Evolutionary conservation across 2,797 vertebrate species (phyloP).

Genomic region (Leucoraja ocellata): DNA sequence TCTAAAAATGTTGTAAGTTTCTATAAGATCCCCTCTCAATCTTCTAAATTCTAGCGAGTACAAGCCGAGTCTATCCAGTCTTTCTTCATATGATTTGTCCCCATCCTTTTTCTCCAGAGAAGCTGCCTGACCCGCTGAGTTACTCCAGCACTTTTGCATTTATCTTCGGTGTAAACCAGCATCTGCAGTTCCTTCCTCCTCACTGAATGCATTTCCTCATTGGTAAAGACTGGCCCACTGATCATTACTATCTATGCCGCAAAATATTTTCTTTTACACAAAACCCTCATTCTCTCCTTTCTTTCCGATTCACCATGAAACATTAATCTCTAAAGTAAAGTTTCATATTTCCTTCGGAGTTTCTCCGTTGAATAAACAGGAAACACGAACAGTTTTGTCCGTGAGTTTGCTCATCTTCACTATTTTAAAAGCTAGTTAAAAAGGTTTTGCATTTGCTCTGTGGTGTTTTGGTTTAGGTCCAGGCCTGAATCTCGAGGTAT

Average conservation of each 20-base stretch:
- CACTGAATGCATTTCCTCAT: background rate
- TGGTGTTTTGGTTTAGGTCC: background rate
- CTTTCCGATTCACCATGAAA: background rate
- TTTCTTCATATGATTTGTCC: too few relatives aligned
- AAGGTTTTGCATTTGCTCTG: background rate
- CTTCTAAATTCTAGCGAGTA: too few relatives aligned
- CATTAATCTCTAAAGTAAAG: background rate
- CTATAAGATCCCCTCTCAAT: too few relatives aligned
- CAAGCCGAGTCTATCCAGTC: too few relatives aligned
- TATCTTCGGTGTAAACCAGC: too few relatives aligned
- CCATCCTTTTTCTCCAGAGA: too few relatives aligned
- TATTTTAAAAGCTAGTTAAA: background rate
- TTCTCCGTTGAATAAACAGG: background rate
- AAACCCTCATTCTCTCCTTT: background rate
- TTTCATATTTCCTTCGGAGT: background rate
- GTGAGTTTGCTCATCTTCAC: background rate
- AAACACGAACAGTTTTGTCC: background rate
- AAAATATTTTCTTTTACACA: background rate
- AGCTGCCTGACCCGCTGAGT: too few relatives aligned
- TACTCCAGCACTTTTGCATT: too few relatives aligned
- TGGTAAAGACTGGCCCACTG: background rate
- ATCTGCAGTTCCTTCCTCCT: too few relatives aligned
- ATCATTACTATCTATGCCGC: background rate
- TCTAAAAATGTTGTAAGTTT: too few relatives aligned
- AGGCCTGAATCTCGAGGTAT: background rate